A percentile compares a stretch with the other conserved stretches of the same genome.
These are phyloP conservation scores for Ruditapes philippinarum DNA, from an alignment of 1,140 invertebrate species.

Conservation along the genomic window DNA sequence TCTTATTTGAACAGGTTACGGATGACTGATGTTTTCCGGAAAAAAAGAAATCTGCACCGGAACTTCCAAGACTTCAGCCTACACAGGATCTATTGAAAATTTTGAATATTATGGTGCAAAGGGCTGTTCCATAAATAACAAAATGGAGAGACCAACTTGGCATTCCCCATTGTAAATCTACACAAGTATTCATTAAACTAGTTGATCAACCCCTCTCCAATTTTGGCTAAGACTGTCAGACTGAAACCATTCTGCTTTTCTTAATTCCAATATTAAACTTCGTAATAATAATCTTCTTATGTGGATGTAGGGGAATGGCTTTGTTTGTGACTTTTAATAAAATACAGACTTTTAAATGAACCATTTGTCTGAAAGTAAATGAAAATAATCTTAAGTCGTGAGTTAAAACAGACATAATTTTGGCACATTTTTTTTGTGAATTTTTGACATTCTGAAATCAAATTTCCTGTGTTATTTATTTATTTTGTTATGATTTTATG, in stretches of 20 bases:
- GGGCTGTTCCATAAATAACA: constrained; percentile 78
- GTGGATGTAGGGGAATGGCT: no score
- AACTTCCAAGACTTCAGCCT: neutral
- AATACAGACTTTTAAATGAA: no score
- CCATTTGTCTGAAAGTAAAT: no score
- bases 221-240: neutral
- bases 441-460: no score
- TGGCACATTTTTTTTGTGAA: no score
- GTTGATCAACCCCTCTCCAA: constrained; percentile 25
- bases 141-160: constrained; percentile 78
- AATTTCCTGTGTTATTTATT: no score
- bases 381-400: no score
- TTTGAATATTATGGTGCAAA: constrained; percentile 52
- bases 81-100: constrained; percentile 8
- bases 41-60: neutral
- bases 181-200: constrained; percentile 7
- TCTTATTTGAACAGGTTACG: constrained; percentile 66
- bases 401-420: no score
- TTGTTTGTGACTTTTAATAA: no score
- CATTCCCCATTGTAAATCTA: constrained; percentile 66
- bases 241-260: neutral
- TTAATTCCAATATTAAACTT: no score
- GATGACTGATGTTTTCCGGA: neutral
- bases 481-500: no score
- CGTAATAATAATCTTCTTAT: no score